Evolutionary conservation across 2,797 vertebrate species (phyloP), one percentile per base, ranked within the genome.

Genomic region (Petrocephalus schoutedeni): DNA sequence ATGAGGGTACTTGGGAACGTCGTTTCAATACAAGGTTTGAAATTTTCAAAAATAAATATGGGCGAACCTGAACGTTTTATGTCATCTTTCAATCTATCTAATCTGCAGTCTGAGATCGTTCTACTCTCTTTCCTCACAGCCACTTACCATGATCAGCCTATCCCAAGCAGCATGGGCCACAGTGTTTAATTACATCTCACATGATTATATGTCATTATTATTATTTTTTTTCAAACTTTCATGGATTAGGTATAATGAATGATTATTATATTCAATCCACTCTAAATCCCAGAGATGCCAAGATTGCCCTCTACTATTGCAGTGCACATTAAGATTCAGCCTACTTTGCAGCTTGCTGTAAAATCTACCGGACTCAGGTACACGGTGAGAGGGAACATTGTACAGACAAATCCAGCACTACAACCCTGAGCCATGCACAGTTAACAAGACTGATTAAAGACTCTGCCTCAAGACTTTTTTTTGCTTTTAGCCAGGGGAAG

Each of bases 401-500:
- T 19, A 53, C 19, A 49, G 49, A 53, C 6, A 53, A 7, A 83
- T 83, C 49, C 51, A 23, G 51, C 51, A 54, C 45, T 51, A 83
- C 45, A 12, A 54, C 51, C 51, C 49, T 28, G 9, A 83, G 80
- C 49, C 80, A 9, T 19, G 32, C 14, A 45, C 84, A 36, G 56
- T 86, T 86, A 86, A 59, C 84, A 86, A 86, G 54, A 36, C 54
- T 58, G 28, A 86, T 86, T 59, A 86, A 86, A 58, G 4, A 59
- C 54, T 32, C n/a, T 23, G 56, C 32, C 56, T 58, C 7, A 41
- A 88, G 59, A 88, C 41, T 28, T 23, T 56, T 61, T 61, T 67
- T 28, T 32, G 4, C 1, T 71, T 59, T 2, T 45, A 82, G n/a
- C 56, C 12, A 32, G 9, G 36, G 32, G 87, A 82, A 82, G 87